Evolutionary conservation across 2,113 vertebrate species (phyloP), one percentile per base, ranked within the genome.

Genomic region (Gila orcuttii): DNA sequence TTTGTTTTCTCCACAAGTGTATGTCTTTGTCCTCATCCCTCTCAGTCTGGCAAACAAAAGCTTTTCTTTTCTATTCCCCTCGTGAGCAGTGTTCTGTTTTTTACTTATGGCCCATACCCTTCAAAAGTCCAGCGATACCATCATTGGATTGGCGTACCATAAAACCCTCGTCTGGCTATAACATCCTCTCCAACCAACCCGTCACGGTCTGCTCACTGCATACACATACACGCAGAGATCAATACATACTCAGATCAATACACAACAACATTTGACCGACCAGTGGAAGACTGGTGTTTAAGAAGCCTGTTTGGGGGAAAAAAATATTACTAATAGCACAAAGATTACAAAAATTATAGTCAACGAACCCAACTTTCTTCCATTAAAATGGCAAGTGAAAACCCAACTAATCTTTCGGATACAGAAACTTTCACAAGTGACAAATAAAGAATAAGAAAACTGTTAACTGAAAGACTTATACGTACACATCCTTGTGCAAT

Each of bases 1-100:
- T 23, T 83, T 60, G 64, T 33, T 36, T 78, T 71, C 76, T 71
- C 59, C 31, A 90, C 64, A 83, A 69, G 50, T 79, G 47, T 50
- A 52, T 79, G 71, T 84, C 83, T 85, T 66, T 78, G 45, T 85
- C 42, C 60, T 77, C 42, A 64, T 77, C 10, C 21, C 75, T 69
- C 74, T 78, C 84, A 57, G 45, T 85, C 42, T 13, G 47, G 62
- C 84, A 79, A 75, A 78, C 83, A 78, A 66, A 77, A 71, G 33
- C 82, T 55, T 75, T 82, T 82, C 57, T 76, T 50, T 86, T 74
- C 62, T 64, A 33, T 45, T 74, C 39, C 28, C 55, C 15, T 21
- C 69, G 64, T 75, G 68, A 1, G 62, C 60, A 68, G 9, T 69
- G 25, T 50, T 82, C n/a, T 36, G 47, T 52, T 50, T 28, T 81